Base-by-base conservation (phyloP, 1,140 invertebrate species). In the Zaprionus kolodkinae region DNA sequence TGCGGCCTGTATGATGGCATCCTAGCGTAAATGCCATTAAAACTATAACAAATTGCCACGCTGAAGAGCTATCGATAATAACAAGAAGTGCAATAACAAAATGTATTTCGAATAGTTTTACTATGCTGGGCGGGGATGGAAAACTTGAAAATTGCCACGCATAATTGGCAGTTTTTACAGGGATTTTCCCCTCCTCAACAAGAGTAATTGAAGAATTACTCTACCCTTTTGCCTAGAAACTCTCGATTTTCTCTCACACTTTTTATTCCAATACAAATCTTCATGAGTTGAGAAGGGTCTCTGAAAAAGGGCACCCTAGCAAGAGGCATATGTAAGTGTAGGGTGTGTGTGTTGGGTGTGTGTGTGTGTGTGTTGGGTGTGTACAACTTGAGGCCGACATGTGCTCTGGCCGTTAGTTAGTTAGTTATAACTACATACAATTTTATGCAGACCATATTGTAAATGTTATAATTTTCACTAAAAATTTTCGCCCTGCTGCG, bases 381-480 rank as follows among this genome's bases (percentile, higher is more conserved):
- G 27, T 38, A 64, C 17, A 61, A 57, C 35, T 55, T 35, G 35
- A 71, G 67, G 68, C 40, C 74, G 73, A 75, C 84, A 87, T 87
- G 84, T 88, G 84, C 72, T 65, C 72, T 65, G 61, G 65, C 82
- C 74, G 85, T 88, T 88, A 88, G 84, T 89, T 87, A 87, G 83
- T 87, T 89, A 84, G 85, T 89, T 88, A 89, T 84, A 88, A 81
- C 85, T 88, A 89, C 81, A 89, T 88, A 88, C 85, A 88, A 84
- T 84, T 88, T 88, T 81, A 89, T 88, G 85, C 67, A 68, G 54
- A 78, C 67, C 84, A 88, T 88, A 89, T 88, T 88, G 85, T 78
- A 89, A 88, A 88, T 88, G 84, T 88, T 88, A 89, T 87, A 87
- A 87, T 88, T 87, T 87, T 88, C 84, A 88, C 84, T 75, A 87